These are phyloP conservation scores for Mimumesa dahlbomi DNA, from an alignment of 2,888 invertebrate species.

Conservation along the genomic window DNA sequence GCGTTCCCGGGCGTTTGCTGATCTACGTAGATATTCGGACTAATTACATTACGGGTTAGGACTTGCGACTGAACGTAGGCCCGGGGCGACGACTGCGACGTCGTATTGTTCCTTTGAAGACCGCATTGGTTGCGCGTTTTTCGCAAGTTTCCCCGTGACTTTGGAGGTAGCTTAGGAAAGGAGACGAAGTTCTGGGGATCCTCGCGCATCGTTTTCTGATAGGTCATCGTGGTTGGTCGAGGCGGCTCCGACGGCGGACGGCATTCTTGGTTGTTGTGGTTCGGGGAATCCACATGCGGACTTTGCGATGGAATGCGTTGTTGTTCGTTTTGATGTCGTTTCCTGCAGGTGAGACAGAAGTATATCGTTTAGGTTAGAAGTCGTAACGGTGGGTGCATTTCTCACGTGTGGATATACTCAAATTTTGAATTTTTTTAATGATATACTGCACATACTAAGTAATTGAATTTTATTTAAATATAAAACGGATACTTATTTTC, in stretches of 20 bases:
- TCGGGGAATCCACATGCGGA: constrained; percentile 68
- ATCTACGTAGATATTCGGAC: constrained; percentile 28
- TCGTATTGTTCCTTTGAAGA: constrained; percentile 44
- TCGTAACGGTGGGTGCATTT: too few species aligned
- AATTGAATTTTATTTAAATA: too few species aligned
- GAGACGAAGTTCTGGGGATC: constrained; percentile 65
- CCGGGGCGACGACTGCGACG: constrained; percentile 49
- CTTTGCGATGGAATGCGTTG: constrained; percentile 69
- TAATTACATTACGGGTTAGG: constrained; percentile 47
- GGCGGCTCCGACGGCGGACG: constrained; percentile 60
- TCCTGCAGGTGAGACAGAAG: too few species aligned
- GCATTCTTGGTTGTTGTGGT: constrained; percentile 50
- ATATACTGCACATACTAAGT: too few species aligned
- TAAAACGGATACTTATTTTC: too few species aligned
- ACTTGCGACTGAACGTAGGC: constrained; percentile 54
- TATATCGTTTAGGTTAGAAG: too few species aligned
- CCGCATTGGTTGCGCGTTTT: constrained; percentile 67
- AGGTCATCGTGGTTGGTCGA: constrained; percentile 54
- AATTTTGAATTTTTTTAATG: too few species aligned
- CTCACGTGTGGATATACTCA: too few species aligned
- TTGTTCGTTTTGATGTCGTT: constrained; percentile 76
- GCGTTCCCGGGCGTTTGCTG: constrained; percentile 44
- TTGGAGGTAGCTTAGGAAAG: constrained; percentile 69
- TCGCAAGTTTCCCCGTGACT: constrained; percentile 66
- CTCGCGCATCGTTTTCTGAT: constrained; percentile 75